phyloP scores from a whole-genome alignment of 2,113 vertebrate species.

The Lophius piscatorius region DNA sequence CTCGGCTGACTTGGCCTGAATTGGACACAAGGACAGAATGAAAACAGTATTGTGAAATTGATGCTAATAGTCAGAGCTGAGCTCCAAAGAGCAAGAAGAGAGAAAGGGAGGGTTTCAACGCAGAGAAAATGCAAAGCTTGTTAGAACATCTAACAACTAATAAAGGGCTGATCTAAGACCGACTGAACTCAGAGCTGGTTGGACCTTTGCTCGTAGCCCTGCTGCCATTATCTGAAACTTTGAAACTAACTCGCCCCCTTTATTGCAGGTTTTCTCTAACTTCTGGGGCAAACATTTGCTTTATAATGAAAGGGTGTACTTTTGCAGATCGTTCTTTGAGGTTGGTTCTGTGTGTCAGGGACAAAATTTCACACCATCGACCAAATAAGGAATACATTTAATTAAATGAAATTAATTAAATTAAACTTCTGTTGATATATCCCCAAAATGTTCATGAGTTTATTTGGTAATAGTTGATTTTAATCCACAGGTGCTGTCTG shows the following conservation, averaged over 20 bases:
- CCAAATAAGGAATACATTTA: not conserved
- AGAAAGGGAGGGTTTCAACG: not conserved
- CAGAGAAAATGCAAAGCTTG: not conserved
- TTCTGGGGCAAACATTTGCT: too few relatives aligned
- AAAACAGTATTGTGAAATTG: constrained; percentile 30
- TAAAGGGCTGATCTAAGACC: constrained; percentile 2
- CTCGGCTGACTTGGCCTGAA: constrained; percentile 19
- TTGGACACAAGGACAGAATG: too few relatives aligned
- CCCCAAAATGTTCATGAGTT: constrained; percentile 3
- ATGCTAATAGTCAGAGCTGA: constrained; percentile 2
- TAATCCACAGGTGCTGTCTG: constrained; percentile 7
- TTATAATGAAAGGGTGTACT: too few relatives aligned
- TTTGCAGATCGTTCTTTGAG: too few relatives aligned
- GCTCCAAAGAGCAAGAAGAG: not conserved
- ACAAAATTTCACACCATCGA: not conserved
- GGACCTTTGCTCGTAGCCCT: not conserved
- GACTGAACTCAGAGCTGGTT: constrained; percentile 12
- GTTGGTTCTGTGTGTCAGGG: not conserved
- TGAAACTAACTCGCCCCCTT: not conserved
- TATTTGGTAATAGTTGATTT: not conserved
- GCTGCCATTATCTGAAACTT: not conserved
- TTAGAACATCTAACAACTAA: constrained; percentile 1
- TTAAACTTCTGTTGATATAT: not conserved
- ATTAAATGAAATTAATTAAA: not conserved
- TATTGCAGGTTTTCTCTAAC: not conserved